Base-by-base conservation (phyloP, 2,113 vertebrate genomes). In the Ia io region DNA sequence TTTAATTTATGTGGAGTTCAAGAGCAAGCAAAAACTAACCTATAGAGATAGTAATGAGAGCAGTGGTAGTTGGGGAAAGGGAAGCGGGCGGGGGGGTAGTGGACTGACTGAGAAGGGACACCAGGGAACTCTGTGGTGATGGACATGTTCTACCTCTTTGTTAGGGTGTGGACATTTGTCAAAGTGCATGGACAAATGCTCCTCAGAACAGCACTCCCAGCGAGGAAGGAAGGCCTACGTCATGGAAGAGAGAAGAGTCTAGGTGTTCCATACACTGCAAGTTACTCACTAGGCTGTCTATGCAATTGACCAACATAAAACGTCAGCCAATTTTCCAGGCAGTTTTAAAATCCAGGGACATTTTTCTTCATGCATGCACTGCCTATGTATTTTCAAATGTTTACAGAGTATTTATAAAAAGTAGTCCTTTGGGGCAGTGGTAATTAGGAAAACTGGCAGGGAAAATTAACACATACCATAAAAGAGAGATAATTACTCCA, bases 371-470 rank as follows among this genome's bases (percentile, higher is more conserved):
- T 4, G 32, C 44, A 76, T 13, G 22, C 4, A 7, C 16, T 35
- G 91, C 87, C 93, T 89, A 49, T 85, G 91, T 96, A 93, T 96
- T 96, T 95, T 93, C 95, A 95, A 80, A 91, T 97, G 93, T 96
- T 97, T 97, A 93, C 93, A 90, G 95, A 90, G 80, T 96, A 97
- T 97, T 95, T 97, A 95, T 93, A 78, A 84, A 95, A 87, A 96
- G 95, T 90, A 47, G 84, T 95, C 92, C 80, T 79, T 93, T n/a
- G 94, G 94, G 91, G 65, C 90, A 61, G 88, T 84, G 67, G 88
- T 88, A 93, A 97, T 97, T 94, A 95, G 84, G 84, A 79, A 95
- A 97, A 90, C 87, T 95, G 94, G 95, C 95, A 90, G 95, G 0
- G 77, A 95, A 96, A 96, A 97, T 95, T 74, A 93, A 88, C 94